Evolutionary conservation across 1,140 invertebrate genomes (phyloP), one percentile per base, ranked within the genome.

Genomic region (Zaprionus davidi): DNA sequence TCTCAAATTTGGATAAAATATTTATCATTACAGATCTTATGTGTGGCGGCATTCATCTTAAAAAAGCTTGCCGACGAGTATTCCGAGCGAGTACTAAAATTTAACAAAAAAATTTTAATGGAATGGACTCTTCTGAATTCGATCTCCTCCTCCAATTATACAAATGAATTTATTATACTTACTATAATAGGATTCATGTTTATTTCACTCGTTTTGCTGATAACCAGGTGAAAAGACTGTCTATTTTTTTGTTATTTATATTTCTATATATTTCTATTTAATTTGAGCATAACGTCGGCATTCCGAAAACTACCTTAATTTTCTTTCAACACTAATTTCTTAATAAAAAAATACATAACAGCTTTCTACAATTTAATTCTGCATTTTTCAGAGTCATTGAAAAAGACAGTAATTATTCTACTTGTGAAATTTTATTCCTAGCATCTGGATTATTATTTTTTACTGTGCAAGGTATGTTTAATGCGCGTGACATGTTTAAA

Each of bases 51-150:
- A 2, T 51, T 79, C 2, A 88, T 88, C 13, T 44, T 88, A 1
- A 87, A 87, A 44, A 73, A 82, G 44, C 26, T 88, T n/a, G 73
- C 84, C 4, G 83, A 87, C 26, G 80, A 69, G n/a, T 75, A 88
- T 49, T 88, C 83, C 4, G 83, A 87, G n/a, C 36, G 83, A 31
- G 69, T 88, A 6, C 58, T 84, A 7, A 36, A 31, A 1, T 70
- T 56, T 2, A 83, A 80, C 28, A 70, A 59, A 34, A 87, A 87
- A 20, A 53, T 55, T 26, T 75, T 78, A 15, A 60, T 69, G 36
- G 83, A 83, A 64, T 87, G 83, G 83, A 84, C 62, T 3, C 81
- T 87, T 7, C 38, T 83, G 2, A 87, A 87, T 59, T 78, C 31
- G 12, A 74, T 87, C 60, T 83, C 81, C 5, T 68, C 78, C 68